Evolutionary conservation across 2,113 vertebrate species (phyloP).

Genomic region (Sprattus sprattus): DNA sequence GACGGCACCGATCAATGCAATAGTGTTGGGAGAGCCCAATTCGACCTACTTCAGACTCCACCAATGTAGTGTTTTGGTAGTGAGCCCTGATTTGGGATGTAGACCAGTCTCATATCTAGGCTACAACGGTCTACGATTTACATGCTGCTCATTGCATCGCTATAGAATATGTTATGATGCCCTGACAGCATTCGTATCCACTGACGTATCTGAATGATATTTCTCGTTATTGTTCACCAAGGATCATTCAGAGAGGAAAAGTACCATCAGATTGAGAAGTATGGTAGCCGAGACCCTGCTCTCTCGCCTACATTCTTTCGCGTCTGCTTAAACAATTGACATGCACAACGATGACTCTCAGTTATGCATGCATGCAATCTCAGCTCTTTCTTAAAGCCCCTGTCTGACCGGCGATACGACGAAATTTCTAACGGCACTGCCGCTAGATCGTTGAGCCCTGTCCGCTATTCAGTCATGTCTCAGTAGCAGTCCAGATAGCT

Average conservation of each 20-base stretch:
- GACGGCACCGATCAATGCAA: not conserved
- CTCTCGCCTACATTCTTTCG: slow-evolving; percentile 6
- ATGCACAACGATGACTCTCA: not conserved
- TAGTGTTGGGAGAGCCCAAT: not conserved
- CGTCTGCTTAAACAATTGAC: not conserved
- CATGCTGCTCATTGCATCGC: not conserved
- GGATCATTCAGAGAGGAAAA: not conserved
- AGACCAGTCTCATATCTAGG: not conserved
- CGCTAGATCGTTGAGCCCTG: slow-evolving; percentile 16
- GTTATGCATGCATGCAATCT: not conserved
- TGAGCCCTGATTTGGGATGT: not conserved
- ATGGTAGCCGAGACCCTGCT: not conserved
- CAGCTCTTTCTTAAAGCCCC: not conserved
- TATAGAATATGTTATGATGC: not conserved
- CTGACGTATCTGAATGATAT: not conserved
- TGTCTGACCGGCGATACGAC: not conserved
- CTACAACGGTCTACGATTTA: not conserved
- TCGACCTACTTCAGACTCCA: not conserved
- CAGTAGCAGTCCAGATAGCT: slow-evolving; percentile 34
- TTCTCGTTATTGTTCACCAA: not conserved
- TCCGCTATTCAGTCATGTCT: slow-evolving; percentile 44
- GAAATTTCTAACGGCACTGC: slow-evolving; percentile 31
- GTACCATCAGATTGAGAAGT: not conserved
- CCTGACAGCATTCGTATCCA: not conserved
- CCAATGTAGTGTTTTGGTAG: not conserved